Base-by-base conservation (phyloP, 2,797 vertebrate species). In the Sebastes miniatus region DNA sequence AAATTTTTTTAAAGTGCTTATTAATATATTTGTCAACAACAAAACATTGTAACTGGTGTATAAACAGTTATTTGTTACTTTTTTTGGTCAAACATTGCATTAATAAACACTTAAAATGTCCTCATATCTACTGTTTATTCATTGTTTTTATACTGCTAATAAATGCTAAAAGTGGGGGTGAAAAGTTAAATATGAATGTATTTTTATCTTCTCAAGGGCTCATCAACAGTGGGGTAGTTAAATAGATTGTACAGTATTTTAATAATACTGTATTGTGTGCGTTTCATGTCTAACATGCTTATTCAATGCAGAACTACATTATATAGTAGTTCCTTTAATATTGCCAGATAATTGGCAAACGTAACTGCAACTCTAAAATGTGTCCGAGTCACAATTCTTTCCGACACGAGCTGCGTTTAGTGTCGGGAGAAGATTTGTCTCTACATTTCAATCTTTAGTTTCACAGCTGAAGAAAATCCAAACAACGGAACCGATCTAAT, bases 381-480 rank as follows among this genome's bases (percentile, higher is more conserved):
- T 27, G 50, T 20, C 56, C 13, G 32, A 64, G 67, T 63, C 71
- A 65, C 47, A 4, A 6, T 68, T 50, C 1, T 50, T 63, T 63
- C n/a, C 63, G 12, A 62, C 25, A 54, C 6, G 43, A 47, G 43
- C 43, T 47, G 43, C 18, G 7, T n/a, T 52, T 52, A 20, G 47
- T 76, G n/a, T 64, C 4, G 11, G 36, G 27, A 13, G 31, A 56
- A 52, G 8, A 43, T 59, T 69, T 11, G 10, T 34, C 24, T 20
- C 18, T 50, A 50, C 18, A 50, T 18, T 50, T 50, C 47, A 18
- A 9, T 50, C 47, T 52, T 52, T 52, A n/a, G 47, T 52, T 66
- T 84, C 76, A 79, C 76, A 79, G 66, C 13, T 36, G 36, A 75
- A 52, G 5, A 11, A 31, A 57, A 47, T 62, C 20, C 24, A 58